Evolutionary conservation across 2,888 invertebrate species (phyloP), one percentile per base, ranked within the genome.

Genomic region (Athalia circularis): DNA sequence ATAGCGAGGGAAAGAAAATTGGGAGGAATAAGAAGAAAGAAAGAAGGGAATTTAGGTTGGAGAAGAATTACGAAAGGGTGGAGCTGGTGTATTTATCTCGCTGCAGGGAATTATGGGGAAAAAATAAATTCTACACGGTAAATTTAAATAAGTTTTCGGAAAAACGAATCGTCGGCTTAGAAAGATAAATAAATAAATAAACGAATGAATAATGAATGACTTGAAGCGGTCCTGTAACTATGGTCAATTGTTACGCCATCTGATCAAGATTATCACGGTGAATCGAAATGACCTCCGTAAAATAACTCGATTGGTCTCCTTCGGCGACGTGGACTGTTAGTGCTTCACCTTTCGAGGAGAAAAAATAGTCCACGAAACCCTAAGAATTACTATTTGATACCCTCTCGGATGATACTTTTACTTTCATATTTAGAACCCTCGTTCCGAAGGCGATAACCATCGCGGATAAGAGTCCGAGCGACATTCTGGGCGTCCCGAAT

Each of bases 341-440:
- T 59, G 45, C 47, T 47, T 59, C 29, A 59, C 52, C 59, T 72
- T 29, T 8, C 59, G 45, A 59, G 52, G 50, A 52, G 50, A 64
- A 61, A 29, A 62, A 62, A 5, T 5, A 47, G 13, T 47, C 13
- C 8, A 59, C 47, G 2, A 29, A 59, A n/a, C 29, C 62, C 62
- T 47, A 47, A 59, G 72, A 59, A 75, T 61, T 61, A 75, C 62
- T 64, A 75, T 62, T 75, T 62, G 75, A 75, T 75, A 62, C n/a
- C 8, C 50, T 43, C 59, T 72, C 47, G 50, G 62, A 64, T 75
- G 75, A 75, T 64, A 62, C 64, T 64, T 75, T 62, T 13, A 29
- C 75, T 75, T 50, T 62, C 50, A 64, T 75, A 62, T 75, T 62
- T 75, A 75, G 61, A 75, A 75, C 75, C 75, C 75, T 75, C 62